These are phyloP conservation scores for Cynoglossus semilaevis DNA, from an alignment of 2,113 vertebrate species.

Conservation along the genomic window DNA sequence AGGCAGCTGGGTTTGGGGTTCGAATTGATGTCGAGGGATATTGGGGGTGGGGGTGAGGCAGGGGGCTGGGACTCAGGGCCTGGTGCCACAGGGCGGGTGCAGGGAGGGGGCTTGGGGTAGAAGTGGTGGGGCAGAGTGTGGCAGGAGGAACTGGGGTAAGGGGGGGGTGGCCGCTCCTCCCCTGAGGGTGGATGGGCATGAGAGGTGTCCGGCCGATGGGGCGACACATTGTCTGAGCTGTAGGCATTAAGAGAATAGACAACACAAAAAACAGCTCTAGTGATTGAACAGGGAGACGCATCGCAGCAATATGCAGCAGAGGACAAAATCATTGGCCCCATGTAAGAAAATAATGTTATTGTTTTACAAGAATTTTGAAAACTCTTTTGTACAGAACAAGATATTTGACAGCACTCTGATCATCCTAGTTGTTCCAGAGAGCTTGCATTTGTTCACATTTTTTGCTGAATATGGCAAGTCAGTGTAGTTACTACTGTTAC, in stretches of 20 bases:
- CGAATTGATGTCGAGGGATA: constrained; percentile 81
- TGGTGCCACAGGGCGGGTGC: constrained; percentile 76
- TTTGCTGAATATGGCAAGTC: too few relatives aligned
- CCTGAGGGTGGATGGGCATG: constrained; percentile 74
- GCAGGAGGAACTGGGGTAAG: constrained; percentile 74
- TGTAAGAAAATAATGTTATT: too few relatives aligned
- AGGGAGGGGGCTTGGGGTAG: constrained; percentile 74
- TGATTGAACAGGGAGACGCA: constrained; percentile 72
- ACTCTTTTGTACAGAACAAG: too few relatives aligned
- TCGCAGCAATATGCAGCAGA: constrained; percentile 41
- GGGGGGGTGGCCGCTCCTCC: constrained; percentile 77
- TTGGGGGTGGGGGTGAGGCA: constrained; percentile 68
- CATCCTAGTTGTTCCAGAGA: too few relatives aligned
- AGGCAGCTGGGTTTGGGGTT: constrained; percentile 82
- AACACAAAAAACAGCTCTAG: constrained; percentile 77
- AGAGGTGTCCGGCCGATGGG: constrained; percentile 84
- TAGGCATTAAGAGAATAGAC: constrained; percentile 78
- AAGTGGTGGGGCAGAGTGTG: constrained; percentile 69
- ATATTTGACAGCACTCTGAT: too few relatives aligned
- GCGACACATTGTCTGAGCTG: constrained; percentile 82
- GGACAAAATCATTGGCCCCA: too few relatives aligned
- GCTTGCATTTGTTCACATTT: too few relatives aligned
- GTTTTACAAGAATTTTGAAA: too few relatives aligned
- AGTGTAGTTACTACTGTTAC: too few relatives aligned
- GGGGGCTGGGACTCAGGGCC: constrained; percentile 78